Evolutionary conservation across 1,140 invertebrate genomes (phyloP), one percentile per base, ranked within the genome.

Genomic region (Papilio machaon): DNA sequence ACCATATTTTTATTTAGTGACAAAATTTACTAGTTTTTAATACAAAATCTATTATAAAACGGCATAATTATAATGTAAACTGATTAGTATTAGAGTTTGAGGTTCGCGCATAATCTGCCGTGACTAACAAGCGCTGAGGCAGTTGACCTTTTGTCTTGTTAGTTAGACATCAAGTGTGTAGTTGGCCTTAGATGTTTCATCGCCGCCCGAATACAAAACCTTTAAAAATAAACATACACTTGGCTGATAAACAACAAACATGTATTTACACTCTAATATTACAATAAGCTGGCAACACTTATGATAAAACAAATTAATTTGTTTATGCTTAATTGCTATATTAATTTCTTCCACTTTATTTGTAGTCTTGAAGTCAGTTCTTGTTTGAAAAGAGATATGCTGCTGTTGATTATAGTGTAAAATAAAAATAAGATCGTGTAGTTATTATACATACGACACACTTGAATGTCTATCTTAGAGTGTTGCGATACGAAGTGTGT

Each of bases 131-230:
- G 47, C 74, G 19, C 8, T 2, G 47, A 74, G 74, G 74, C 74
- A 76, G 74, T 76, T 78, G 76, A 78, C 76, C 76, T 78, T 78
- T 78, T 78, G 76, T 60, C 74, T 76, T 76, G 74, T 76, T 76
- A 76, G 74, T 76, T 58, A 78, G 76, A 78, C 76, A 78, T 78
- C 76, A 78, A 78, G 76, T 60, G 75, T 77, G 49, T 60, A 78
- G 76, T 58, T 60, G 76, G 76, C 76, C 76, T 78, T 78, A 78
- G 76, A 78, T 60, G 76, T 78, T 58, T 60, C 38, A 54, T 64
- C 76, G 13, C 76, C 6, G 13, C 75, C 38, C 5, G 43, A 60
- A 38, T 17, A 78, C 76, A 78, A 78, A 78, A 78, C 54, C 76
- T 78, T 78, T 78, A 60, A 60, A 78, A 78, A 78, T 78, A 78